phyloP scores from a whole-genome alignment of 1,140 invertebrate species.

The Philaenus spumarius region DNA sequence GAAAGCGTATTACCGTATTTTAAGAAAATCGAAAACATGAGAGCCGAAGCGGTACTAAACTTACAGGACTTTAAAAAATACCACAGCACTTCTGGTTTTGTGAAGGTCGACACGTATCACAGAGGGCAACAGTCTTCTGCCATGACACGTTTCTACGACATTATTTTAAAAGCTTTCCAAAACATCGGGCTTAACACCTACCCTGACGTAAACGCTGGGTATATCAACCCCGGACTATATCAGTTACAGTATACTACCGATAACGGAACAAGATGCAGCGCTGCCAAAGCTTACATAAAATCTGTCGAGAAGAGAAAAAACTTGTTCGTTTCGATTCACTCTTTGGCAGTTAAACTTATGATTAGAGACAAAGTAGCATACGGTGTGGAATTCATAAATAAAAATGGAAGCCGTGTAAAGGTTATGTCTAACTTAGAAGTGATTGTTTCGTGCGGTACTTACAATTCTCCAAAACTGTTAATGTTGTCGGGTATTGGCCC shows the following conservation, averaged over 20 bases:
- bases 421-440: conserved; percentile 50
- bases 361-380: conserved; percentile 51
- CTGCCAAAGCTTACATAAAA: conserved; percentile 45
- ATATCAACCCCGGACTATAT: conserved; percentile 44
- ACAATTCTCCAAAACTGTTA: conserved; percentile 70
- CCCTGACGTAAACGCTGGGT: conserved; percentile 69
- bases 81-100: conserved; percentile 56
- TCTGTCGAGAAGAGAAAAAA: conserved; percentile 54
- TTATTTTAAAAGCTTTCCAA: conserved; percentile 80
- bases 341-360: conserved; percentile 52
- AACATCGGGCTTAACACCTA: conserved; percentile 85
- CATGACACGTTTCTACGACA: conserved; percentile 70
- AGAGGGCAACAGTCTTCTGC: conserved; percentile 58
- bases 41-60: conserved; percentile 64
- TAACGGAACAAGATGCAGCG: conserved; percentile 14
- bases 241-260: conserved; percentile 35
- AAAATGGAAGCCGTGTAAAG: conserved; percentile 37
- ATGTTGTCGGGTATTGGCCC: conserved; percentile 85
- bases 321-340: conserved; percentile 49
- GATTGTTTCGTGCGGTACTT: conserved; percentile 67
- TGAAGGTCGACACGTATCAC: conserved; percentile 27
- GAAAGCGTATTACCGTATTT: conserved; percentile 53
- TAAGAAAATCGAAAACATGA: conserved; percentile 57
- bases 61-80: conserved; percentile 47
- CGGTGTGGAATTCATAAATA: conserved; percentile 34